Evolutionary conservation across 2,888 invertebrate genomes (phyloP).

Genomic region (Synergus laeviventris): DNA sequence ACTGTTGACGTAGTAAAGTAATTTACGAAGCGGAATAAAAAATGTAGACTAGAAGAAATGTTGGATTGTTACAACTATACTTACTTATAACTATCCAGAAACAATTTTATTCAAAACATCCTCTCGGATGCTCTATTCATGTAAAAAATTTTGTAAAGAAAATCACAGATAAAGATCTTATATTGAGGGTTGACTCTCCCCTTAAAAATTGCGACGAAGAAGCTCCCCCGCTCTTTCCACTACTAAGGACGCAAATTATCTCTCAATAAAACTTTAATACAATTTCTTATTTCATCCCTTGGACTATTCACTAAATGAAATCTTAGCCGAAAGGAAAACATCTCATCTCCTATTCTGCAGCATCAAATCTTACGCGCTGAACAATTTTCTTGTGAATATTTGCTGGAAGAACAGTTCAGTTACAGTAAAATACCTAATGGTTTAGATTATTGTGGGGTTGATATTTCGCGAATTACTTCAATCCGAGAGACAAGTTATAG

Average conservation of each 20-base stretch:
- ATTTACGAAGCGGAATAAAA: background rate
- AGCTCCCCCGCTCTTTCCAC: too few relatives aligned
- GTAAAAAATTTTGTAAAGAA: background rate
- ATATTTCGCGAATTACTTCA: slow-evolving; percentile 4
- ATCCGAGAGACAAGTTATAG: slow-evolving; percentile 3
- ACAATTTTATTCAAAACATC: background rate
- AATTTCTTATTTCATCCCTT: background rate
- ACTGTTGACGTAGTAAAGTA: background rate
- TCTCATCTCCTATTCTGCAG: slow-evolving; percentile 8
- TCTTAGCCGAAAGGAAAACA: background rate
- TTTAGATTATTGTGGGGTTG: background rate
- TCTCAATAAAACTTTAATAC: background rate
- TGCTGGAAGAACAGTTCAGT: background rate
- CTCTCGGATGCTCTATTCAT: background rate
- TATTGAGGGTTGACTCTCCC: background rate
- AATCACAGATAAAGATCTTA: background rate
- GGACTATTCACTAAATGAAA: background rate
- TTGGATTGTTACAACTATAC: too few relatives aligned
- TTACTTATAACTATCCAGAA: background rate
- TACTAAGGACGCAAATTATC: background rate
- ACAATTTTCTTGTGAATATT: background rate
- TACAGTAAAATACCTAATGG: background rate
- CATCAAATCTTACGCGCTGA: background rate
- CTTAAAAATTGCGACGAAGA: background rate
- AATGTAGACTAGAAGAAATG: too few relatives aligned